phyloP scores from a whole-genome alignment of 2,113 vertebrate species.

The Colius striatus region DNA sequence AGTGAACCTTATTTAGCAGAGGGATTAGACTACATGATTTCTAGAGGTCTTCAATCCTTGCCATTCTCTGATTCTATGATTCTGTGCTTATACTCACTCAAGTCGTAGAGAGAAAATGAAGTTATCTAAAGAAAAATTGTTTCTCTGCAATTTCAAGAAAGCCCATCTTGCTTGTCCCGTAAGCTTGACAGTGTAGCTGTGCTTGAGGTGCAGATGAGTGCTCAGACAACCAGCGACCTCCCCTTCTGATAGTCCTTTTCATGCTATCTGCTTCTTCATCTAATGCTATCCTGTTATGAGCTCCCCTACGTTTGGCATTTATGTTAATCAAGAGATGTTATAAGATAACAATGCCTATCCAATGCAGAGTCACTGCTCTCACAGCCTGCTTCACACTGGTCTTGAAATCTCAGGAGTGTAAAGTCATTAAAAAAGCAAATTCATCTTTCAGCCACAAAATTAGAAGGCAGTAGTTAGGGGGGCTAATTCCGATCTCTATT shows the following conservation, averaged over 20 bases:
- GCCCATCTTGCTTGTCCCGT: background rate
- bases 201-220: background rate
- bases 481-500: background rate
- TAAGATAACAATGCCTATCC: background rate
- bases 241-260: background rate
- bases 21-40: too few species aligned
- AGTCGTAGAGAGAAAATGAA: background rate
- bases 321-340: fast-evolving
- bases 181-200: background rate
- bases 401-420: background rate
- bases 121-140: background rate
- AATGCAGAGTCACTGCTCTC: background rate
- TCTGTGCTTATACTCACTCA: background rate
- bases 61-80: too few species aligned
- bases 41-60: too few species aligned
- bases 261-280: background rate
- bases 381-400: background rate
- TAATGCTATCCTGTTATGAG: background rate
- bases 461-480: background rate
- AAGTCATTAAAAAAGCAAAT: background rate
- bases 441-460: background rate
- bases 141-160: background rate
- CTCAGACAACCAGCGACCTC: background rate
- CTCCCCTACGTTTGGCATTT: background rate
- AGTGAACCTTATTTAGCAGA: too few species aligned